A percentile compares a stretch with the other conserved stretches of the same genome.
These are phyloP conservation scores for Ictidomys tridecemlineatus DNA, from an alignment of 2,113 vertebrate genomes.

Conservation along the genomic window DNA sequence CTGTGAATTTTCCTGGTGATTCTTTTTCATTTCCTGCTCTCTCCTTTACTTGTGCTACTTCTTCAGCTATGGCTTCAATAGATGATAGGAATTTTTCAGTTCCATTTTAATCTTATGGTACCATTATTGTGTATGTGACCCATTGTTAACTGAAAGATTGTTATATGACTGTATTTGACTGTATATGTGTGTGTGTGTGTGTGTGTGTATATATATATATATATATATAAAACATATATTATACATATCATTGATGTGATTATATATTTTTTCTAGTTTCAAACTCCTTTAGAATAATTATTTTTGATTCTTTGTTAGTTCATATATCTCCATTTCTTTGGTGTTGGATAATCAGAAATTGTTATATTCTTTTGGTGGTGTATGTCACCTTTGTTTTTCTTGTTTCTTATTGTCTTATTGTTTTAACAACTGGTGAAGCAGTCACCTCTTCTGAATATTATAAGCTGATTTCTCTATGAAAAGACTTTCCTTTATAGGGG, in stretches of 20 bases:
- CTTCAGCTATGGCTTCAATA: neutral
- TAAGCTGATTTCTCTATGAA: neutral
- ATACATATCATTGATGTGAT: neutral
- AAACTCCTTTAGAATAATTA: neutral
- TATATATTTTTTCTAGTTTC: neutral
- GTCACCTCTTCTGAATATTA: neutral
- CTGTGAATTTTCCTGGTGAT: neutral
- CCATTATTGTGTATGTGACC: neutral
- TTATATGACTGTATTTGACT: neutral
- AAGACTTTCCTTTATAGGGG: neutral
- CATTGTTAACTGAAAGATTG: neutral
- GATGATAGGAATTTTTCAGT: neutral
- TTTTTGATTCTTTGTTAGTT: neutral
- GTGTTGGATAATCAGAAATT: neutral
- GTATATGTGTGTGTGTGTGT: too few relatives aligned
- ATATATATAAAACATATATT: too few relatives aligned
- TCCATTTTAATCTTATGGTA: neutral
- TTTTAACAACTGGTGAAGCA: neutral
- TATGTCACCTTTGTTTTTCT: neutral
- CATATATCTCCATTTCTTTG: neutral
- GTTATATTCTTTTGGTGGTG: neutral
- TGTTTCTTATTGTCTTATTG: neutral
- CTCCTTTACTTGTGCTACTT: neutral
- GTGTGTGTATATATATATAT: too few relatives aligned
- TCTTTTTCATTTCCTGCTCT: too few relatives aligned